These are phyloP conservation scores for Amaurobius ferox DNA, from an alignment of 2,888 invertebrate genomes.

Conservation along the genomic window DNA sequence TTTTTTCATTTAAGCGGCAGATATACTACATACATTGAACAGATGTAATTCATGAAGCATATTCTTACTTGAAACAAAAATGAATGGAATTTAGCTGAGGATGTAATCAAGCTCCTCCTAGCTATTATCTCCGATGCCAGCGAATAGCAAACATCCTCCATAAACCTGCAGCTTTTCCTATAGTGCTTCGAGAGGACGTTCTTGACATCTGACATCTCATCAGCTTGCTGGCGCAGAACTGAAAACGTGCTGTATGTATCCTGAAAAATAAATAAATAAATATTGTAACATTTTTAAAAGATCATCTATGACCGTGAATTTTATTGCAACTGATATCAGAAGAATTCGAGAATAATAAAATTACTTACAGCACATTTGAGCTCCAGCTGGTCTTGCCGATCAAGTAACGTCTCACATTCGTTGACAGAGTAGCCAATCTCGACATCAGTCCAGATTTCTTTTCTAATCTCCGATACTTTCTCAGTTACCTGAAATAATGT, in stretches of 20 bases:
- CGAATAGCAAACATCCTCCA: slow-evolving; percentile 37
- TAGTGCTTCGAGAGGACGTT: slow-evolving; percentile 44
- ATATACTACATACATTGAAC: too few species aligned
- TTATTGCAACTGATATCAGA: too few species aligned
- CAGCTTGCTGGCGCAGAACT: slow-evolving; percentile 12
- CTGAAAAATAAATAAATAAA: slow-evolving; percentile 16
- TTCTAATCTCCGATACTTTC: slow-evolving; percentile 30
- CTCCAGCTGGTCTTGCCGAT: slow-evolving; percentile 33
- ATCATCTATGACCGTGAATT: too few species aligned
- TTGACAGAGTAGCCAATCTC: slow-evolving; percentile 51
- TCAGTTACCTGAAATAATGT: slow-evolving; percentile 17
- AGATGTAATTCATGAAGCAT: too few species aligned
- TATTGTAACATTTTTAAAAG: too few species aligned
- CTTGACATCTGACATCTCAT: not conserved
- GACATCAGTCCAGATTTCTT: slow-evolving; percentile 30
- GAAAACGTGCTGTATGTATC: slow-evolving; percentile 47
- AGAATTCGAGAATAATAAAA: not conserved
- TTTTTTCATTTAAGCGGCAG: too few species aligned
- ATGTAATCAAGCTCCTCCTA: slow-evolving; percentile 27
- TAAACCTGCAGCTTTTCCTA: not conserved
- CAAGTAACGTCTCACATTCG: slow-evolving; percentile 45
- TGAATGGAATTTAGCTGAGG: slow-evolving; percentile 32
- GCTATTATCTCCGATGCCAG: slow-evolving; percentile 18
- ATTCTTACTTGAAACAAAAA: slow-evolving; percentile 39
- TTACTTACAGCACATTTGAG: slow-evolving; percentile 44